Base-by-base conservation (phyloP, 2,113 vertebrate species). In the Bostrychus sinensis region DNA sequence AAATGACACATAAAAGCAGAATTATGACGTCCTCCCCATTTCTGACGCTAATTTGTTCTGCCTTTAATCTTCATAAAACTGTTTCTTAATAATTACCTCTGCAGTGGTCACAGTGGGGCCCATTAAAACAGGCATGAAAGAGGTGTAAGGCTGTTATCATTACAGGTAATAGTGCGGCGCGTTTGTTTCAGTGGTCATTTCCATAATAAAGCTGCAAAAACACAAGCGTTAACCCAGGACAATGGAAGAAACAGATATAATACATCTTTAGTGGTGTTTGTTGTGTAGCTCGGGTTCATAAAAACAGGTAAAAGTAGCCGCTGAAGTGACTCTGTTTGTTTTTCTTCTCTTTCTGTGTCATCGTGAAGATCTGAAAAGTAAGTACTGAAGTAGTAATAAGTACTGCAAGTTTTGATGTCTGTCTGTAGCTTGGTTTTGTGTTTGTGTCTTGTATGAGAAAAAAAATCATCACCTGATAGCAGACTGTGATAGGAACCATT, bases 61-160 rank as follows among this genome's bases (percentile, higher is more conserved):
- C 76, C 84, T 89, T 89, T 88, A 86, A 87, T 91, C 81, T 85
- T 77, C 48, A 51, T 61, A 76, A 86, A 88, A 87, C 85, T 55
- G 69, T 57, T 60, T 63, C 62, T 17, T 48, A 71, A 80, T 86
- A 85, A 84, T 87, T 82, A n/a, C 85, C 62, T 63, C 70, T 78
- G 81, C 62, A 34, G 65, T 62, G 26, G 69, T 50, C 43, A 54
- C 62, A 59, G 50, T 65, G 67, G 19, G 72, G 63, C 63, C 58
- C 48, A 74, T 72, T 72, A 65, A 46, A 9, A 12, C 42, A 72
- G 37, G 25, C 56, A 62, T 48, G 48, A 38, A 13, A 45, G 19
- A n/a, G 32, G 20, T 5, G 8, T 32, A 3, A 2, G 1, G 8
- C 28, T 32, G 8, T 32, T 32, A 13, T 22, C 19, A 48, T 22